These are phyloP conservation scores for Tromatobia lineatoria DNA, from an alignment of 2,888 invertebrate genomes.

Conservation along the genomic window DNA sequence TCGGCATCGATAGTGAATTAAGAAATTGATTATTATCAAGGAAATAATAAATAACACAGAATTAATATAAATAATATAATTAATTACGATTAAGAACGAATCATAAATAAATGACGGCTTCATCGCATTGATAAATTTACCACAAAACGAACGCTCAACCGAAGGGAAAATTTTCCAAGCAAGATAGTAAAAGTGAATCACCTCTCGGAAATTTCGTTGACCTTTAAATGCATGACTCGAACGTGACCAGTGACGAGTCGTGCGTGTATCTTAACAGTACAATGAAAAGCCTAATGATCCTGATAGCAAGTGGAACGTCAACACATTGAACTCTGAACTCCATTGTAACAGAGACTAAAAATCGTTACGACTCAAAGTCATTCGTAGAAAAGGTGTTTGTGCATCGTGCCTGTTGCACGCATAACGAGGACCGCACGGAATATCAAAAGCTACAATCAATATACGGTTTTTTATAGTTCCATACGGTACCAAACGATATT, in stretches of 20 bases:
- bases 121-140: not conserved
- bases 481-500: constrained; percentile 20
- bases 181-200: constrained; percentile 38
- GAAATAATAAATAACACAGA: no score
- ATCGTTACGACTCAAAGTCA: constrained; percentile 5
- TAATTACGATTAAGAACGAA: not conserved
- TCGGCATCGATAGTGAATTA: no score
- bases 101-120: not conserved
- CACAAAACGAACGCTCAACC: not conserved
- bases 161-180: constrained; percentile 13
- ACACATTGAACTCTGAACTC: constrained; percentile 52
- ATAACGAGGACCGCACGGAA: constrained; percentile 8
- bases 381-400: not conserved
- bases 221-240: constrained; percentile 7
- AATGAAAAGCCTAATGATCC: constrained; percentile 8
- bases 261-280: not conserved
- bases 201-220: constrained; percentile 13
- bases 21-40: no score
- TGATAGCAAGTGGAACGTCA: not conserved
- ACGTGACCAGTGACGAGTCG: constrained; percentile 14
- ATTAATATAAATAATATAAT: no score
- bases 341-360: not conserved
- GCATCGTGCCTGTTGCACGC: not conserved
- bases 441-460: constrained; percentile 51
- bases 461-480: constrained; percentile 26